Conservation (phyloP, 35 echinoderm and acorn worm species). For the Eucidaris tribuloides region DNA sequence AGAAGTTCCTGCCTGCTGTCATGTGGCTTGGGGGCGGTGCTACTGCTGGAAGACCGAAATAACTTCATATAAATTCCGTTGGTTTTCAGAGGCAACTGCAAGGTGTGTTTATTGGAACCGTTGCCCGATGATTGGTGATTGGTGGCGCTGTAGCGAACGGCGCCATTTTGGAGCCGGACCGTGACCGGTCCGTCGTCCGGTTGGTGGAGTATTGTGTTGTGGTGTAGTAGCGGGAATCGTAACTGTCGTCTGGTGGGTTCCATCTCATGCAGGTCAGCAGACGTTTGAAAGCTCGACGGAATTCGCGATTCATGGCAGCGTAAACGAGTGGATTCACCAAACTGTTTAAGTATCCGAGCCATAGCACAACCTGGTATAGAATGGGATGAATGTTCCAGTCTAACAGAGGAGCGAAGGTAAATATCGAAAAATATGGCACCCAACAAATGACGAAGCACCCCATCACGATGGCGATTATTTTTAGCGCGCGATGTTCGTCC, state of each 20-base stretch:
- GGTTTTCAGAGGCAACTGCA: conserved; percentile 57
- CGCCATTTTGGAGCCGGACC: conserved; percentile 10
- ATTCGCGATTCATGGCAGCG: conserved; percentile 72
- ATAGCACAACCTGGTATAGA: conserved; percentile 52
- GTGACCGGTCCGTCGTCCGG: not conserved
- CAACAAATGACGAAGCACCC: conserved; percentile 89
- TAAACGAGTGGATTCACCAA: conserved; percentile 83
- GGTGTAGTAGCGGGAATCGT: conserved; percentile 23
- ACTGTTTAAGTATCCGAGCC: conserved; percentile 91
- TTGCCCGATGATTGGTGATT: not conserved
- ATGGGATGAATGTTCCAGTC: not conserved
- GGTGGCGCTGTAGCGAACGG: conserved; percentile 2
- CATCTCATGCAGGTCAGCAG: conserved; percentile 34
- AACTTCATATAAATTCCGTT: conserved; percentile 66
- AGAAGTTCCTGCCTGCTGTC: too few relatives aligned
- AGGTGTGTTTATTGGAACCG: conserved; percentile 35
- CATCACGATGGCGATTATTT: conserved; percentile 86
- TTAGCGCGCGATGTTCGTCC: conserved; percentile 80
- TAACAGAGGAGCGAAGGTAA: conserved; percentile 55
- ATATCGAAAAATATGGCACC: conserved; percentile 93
- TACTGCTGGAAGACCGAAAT: conserved; percentile 27
- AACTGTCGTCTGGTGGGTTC: not conserved
- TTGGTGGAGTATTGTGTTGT: conserved; percentile 46
- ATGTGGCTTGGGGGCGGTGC: conserved; percentile 10
- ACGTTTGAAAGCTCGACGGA: conserved; percentile 79